A percentile compares a stretch with the other conserved stretches of the same genome.
phyloP scores from a whole-genome alignment of 2,797 vertebrate genomes.

The Hydrocynus forskahlii region DNA sequence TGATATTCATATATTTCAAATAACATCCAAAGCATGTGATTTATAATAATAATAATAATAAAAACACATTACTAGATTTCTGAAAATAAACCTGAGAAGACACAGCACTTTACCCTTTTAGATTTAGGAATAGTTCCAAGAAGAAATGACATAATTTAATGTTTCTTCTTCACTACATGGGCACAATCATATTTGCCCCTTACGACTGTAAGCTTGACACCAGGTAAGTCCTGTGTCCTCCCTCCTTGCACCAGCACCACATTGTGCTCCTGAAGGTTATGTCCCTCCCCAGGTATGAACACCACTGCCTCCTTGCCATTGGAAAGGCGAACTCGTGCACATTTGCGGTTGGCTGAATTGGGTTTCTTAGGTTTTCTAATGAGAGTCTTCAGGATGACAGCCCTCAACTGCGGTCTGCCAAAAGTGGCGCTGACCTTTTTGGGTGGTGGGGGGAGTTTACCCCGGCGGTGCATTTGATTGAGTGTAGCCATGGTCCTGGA shows the following conservation, averaged over 20 bases:
- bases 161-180: slow-evolving; percentile 89
- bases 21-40: neutral
- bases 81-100: neutral
- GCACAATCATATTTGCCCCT: slow-evolving; percentile 92
- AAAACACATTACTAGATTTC: neutral
- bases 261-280: slow-evolving; percentile 93
- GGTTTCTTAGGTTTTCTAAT: slow-evolving; percentile 95
- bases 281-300: slow-evolving; percentile 92
- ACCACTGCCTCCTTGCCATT: slow-evolving; percentile 84
- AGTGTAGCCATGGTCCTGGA: slow-evolving; percentile 86
- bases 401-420: slow-evolving; percentile 87
- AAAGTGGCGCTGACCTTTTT: slow-evolving; percentile 67
- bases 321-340: slow-evolving; percentile 86
- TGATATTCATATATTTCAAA: slow-evolving; percentile 10
- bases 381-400: slow-evolving; percentile 86
- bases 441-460: slow-evolving; percentile 63
- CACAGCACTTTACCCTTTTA: neutral
- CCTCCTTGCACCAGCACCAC: slow-evolving; percentile 89
- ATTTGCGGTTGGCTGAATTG: slow-evolving; percentile 94
- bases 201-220: slow-evolving; percentile 87
- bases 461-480: slow-evolving; percentile 89
- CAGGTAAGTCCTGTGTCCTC: slow-evolving; percentile 90
- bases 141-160: slow-evolving; percentile 52
- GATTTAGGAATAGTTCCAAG: neutral
- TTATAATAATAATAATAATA: neutral